Percentiles rank a stretch among this genome's conserved stretches.
Conservation (phyloP, 2,888 invertebrate genomes). For the Chesias legatella region DNA sequence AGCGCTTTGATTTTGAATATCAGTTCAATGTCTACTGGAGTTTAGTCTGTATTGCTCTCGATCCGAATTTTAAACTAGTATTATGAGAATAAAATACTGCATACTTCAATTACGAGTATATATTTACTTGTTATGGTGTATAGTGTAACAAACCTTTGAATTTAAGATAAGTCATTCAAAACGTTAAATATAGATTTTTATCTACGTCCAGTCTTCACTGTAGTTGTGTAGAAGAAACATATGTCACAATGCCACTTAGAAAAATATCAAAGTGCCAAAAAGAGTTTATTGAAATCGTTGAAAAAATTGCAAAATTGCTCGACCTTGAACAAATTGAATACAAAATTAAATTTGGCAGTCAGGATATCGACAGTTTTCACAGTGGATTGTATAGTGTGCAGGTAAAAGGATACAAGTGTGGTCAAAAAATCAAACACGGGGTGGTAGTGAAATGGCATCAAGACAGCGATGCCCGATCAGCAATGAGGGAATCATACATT, state of each 20-base stretch:
- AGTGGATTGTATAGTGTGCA: conserved; percentile 45
- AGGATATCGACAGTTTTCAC: conserved; percentile 51
- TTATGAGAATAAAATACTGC: too few relatives aligned
- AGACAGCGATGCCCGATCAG: conserved; percentile 39
- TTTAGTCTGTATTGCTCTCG: too few relatives aligned
- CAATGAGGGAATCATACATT: conserved; percentile 48
- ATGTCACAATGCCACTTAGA: conserved; percentile 46
- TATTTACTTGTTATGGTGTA: too few relatives aligned
- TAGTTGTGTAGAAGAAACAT: conserved; percentile 11
- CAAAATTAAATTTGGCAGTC: conserved; percentile 40
- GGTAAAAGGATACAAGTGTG: conserved; percentile 44
- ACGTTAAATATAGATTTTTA: too few relatives aligned
- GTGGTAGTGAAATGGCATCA: conserved; percentile 55
- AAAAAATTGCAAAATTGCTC: conserved; percentile 43
- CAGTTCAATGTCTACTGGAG: background rate
- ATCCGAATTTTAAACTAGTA: too few relatives aligned
- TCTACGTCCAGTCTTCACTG: conserved; percentile 6
- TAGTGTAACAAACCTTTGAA: too few relatives aligned
- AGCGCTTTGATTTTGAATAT: conserved; percentile 19
- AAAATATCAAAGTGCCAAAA: conserved; percentile 51
- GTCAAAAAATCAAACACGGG: conserved; percentile 42
- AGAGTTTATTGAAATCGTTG: conserved; percentile 49
- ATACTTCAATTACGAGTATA: too few relatives aligned
- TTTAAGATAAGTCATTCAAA: too few relatives aligned
- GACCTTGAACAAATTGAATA: conserved; percentile 41